These are phyloP conservation scores for Oncorhynchus keta DNA, from an alignment of 2,113 vertebrate genomes.

Conservation along the genomic window DNA sequence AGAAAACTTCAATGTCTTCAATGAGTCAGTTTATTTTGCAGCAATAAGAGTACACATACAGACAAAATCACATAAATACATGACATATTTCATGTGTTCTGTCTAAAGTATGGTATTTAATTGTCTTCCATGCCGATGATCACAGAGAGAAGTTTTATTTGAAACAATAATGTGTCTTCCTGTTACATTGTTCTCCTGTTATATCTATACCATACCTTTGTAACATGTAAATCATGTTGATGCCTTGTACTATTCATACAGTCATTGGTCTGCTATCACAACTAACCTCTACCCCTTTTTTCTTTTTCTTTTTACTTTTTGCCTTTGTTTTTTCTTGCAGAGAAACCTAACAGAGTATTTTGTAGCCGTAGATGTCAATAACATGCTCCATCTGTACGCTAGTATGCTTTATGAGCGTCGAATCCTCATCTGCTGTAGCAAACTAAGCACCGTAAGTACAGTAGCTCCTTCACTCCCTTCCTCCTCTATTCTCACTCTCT, in stretches of 20 bases:
- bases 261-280: background rate
- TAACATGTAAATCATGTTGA: background rate
- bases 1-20: too few species aligned
- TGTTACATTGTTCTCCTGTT: background rate
- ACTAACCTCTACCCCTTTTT: constrained; percentile 19
- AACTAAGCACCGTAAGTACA: constrained; percentile 95
- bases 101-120: background rate
- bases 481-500: background rate
- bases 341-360: constrained; percentile 98
- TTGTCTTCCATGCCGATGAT: background rate
- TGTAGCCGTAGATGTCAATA: constrained; percentile 97
- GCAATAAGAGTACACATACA: too few species aligned
- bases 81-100: background rate
- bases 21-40: too few species aligned
- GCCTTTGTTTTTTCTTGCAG: constrained; percentile 74
- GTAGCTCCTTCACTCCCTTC: background rate
- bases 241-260: background rate
- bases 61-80: too few species aligned
- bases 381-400: constrained; percentile 98
- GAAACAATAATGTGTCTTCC: background rate
- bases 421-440: constrained; percentile 95
- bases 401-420: constrained; percentile 96
- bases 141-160: background rate
- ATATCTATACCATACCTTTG: background rate
- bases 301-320: constrained; percentile 27